phyloP scores from a whole-genome alignment of 2,888 invertebrate species.

The Drosophila sordidula region DNA sequence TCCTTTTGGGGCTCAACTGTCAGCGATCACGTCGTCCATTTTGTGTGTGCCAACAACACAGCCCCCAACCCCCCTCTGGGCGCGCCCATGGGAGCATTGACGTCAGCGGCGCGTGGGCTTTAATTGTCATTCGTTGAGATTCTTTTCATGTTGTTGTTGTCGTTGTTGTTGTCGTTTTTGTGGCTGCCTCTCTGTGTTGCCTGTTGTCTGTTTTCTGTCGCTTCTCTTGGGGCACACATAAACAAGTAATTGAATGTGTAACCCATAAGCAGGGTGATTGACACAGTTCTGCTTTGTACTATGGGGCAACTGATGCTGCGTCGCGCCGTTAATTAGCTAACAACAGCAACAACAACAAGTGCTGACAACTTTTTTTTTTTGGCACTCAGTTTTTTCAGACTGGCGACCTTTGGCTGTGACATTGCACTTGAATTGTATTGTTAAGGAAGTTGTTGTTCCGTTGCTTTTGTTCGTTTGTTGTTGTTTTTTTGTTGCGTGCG shows the following conservation, averaged over 20 bases:
- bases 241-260: conserved; percentile 37
- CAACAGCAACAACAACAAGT: too few relatives aligned
- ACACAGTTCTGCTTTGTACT: conserved; percentile 45
- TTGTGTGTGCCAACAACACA: not conserved
- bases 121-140: conserved; percentile 51
- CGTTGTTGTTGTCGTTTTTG: conserved; percentile 8
- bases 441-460: conserved; percentile 44
- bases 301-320: conserved; percentile 2
- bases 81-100: conserved; percentile 39
- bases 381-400: too few relatives aligned
- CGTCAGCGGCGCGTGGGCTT: conserved; percentile 65
- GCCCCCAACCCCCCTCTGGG: not conserved
- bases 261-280: conserved; percentile 44
- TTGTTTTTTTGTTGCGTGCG: conserved; percentile 7
- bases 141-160: conserved; percentile 10
- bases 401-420: conserved; percentile 53
- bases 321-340: conserved; percentile 9
- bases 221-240: conserved; percentile 20
- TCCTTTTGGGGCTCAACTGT: conserved; percentile 30
- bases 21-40: conserved; percentile 50
- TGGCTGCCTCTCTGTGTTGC: conserved; percentile 13
- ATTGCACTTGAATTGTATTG: conserved; percentile 69
- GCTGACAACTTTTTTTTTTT: too few relatives aligned
- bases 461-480: not conserved
- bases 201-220: conserved; percentile 10